A percentile compares a stretch with the other conserved stretches of the same genome.
Conservation (phyloP, 2,113 vertebrate species). For the Lepisosteus osseus region DNA sequence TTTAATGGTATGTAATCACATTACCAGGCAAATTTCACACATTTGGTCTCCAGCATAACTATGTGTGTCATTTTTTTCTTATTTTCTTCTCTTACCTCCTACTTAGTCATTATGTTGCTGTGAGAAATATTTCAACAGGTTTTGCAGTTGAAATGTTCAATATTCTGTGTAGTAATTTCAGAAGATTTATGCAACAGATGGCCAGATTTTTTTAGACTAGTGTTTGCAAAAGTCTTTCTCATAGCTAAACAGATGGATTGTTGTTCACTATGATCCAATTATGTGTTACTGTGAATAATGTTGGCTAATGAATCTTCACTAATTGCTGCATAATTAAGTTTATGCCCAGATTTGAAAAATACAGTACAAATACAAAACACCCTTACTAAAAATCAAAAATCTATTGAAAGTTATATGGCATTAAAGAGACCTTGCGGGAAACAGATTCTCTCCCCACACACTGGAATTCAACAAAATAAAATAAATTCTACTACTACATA, state of each 20-base stretch:
- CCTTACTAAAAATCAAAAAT: neutral
- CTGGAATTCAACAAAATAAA: no score
- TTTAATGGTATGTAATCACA: no score
- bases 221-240: constrained; percentile 33
- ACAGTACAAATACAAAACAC: neutral
- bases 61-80: no score
- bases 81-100: no score
- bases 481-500: no score
- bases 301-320: constrained; percentile 19
- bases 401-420: no score
- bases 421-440: no score
- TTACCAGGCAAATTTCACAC: no score
- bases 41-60: no score
- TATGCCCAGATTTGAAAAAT: constrained; percentile 8
- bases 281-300: constrained; percentile 36
- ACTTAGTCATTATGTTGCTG: no score
- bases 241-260: constrained; percentile 45
- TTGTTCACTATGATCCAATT: constrained; percentile 22
- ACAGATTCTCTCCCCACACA: no score
- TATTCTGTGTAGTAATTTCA: constrained; percentile 7
- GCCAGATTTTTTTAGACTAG: constrained; percentile 34
- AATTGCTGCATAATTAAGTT: constrained; percentile 13
- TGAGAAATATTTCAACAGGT: no score
- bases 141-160: neutral
- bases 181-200: constrained; percentile 46